A percentile compares a stretch with the other conserved stretches of the same genome.
phyloP scores from a whole-genome alignment of 2,888 invertebrate species.

The Heliconius hortense region DNA sequence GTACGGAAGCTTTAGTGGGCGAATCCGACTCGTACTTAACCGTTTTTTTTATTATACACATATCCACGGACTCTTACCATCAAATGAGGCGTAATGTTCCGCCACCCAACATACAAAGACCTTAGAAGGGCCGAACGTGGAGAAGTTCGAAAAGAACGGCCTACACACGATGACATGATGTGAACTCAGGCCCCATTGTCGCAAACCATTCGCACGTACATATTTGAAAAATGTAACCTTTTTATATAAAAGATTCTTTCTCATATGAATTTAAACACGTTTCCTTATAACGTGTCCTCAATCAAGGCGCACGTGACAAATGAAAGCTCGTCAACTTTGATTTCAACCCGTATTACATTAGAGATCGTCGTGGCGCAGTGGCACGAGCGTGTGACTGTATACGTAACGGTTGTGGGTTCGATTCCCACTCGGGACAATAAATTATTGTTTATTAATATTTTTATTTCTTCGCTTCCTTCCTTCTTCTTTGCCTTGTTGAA shows the following conservation, averaged over 20 bases:
- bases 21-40: no score
- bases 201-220: background rate
- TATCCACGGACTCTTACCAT: background rate
- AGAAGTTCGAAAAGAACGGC: background rate
- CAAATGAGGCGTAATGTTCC: background rate
- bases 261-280: slow-evolving; percentile 9
- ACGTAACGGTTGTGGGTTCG: no score
- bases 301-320: slow-evolving; percentile 26
- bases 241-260: slow-evolving; percentile 1
- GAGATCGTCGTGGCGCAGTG: no score
- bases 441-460: no score
- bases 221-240: slow-evolving; percentile 9
- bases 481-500: no score
- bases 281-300: slow-evolving; percentile 12
- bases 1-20: no score
- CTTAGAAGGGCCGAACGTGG: background rate
- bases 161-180: background rate
- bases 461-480: no score
- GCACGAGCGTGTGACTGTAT: no score
- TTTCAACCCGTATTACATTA: slow-evolving; percentile 16
- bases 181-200: background rate
- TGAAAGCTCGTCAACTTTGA: slow-evolving; percentile 31
- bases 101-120: background rate
- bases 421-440: no score
- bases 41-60: background rate